Evolutionary conservation across 2,888 invertebrate genomes (phyloP).

Genomic region (Bellardia bayeri): DNA sequence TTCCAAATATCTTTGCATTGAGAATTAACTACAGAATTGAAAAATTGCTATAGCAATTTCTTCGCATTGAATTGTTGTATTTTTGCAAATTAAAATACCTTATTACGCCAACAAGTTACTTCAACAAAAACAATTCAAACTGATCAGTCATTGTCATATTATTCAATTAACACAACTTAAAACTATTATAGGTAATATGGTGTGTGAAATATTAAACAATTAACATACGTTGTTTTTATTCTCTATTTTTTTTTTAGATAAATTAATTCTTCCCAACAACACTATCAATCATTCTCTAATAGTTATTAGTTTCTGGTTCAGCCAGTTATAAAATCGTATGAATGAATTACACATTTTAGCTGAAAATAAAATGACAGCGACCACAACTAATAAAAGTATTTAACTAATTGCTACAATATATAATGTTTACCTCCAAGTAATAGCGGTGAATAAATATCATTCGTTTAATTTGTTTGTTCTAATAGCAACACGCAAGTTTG

Average conservation of each 20-base stretch:
- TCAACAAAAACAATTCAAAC: background rate
- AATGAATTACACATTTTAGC: conserved; percentile 1
- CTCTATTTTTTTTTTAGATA: background rate
- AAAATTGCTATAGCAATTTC: background rate
- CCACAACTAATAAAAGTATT: conserved; percentile 35
- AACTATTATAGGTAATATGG: background rate
- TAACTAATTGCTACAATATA: conserved; percentile 43
- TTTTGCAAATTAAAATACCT: too few species aligned
- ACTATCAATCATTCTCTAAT: conserved; percentile 34
- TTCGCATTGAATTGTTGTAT: too few species aligned
- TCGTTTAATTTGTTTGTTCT: background rate
- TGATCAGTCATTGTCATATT: conserved; percentile 54
- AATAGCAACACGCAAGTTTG: conserved; percentile 21
- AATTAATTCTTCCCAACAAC: background rate
- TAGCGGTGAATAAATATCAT: conserved; percentile 37
- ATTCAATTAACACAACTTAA: conserved; percentile 16
- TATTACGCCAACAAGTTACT: background rate
- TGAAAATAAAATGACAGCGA: conserved; percentile 1
- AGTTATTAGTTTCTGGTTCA: conserved; percentile 21
- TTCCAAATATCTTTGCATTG: background rate
- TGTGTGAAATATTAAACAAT: conserved; percentile 15
- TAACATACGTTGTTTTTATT: background rate
- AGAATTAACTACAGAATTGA: background rate
- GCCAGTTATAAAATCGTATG: background rate
- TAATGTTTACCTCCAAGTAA: conserved; percentile 19